phyloP scores from a whole-genome alignment of 2,888 invertebrate species.

The Scaptomyza parva region DNA sequence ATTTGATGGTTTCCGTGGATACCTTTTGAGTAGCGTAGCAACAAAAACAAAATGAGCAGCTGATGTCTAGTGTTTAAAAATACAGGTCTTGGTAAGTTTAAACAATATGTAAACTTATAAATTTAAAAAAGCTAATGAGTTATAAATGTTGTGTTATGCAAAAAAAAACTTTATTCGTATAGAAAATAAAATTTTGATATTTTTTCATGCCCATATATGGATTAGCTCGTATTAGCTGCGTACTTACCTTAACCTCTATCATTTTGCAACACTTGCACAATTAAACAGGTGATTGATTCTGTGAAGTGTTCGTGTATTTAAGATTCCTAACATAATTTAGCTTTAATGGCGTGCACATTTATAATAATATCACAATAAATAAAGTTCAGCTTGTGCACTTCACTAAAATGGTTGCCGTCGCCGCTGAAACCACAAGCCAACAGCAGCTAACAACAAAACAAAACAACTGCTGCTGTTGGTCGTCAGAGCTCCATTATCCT shows the following conservation, averaged over 20 bases:
- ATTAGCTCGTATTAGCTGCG: slow-evolving; percentile 26
- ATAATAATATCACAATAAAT: slow-evolving; percentile 77
- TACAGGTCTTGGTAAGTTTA: background rate
- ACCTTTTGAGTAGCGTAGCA: slow-evolving; percentile 55
- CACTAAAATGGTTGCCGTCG: slow-evolving; percentile 31
- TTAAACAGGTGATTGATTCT: slow-evolving; percentile 4
- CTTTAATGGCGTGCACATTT: slow-evolving; percentile 40
- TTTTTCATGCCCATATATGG: background rate
- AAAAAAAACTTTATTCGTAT: background rate
- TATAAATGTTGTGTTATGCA: background rate
- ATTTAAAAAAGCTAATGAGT: too few relatives aligned
- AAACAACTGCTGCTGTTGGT: slow-evolving; percentile 1
- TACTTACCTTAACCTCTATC: slow-evolving; percentile 12
- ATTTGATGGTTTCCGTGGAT: slow-evolving; percentile 51
- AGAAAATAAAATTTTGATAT: background rate
- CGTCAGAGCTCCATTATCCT: slow-evolving; percentile 24
- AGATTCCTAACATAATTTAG: slow-evolving; percentile 48
- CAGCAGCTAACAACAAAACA: slow-evolving; percentile 22
- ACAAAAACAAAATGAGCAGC: slow-evolving; percentile 62
- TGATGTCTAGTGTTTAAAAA: slow-evolving; percentile 42
- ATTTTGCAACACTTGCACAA: slow-evolving; percentile 37
- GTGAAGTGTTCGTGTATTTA: slow-evolving; percentile 10
- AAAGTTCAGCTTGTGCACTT: slow-evolving; percentile 33
- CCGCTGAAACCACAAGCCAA: slow-evolving; percentile 22
- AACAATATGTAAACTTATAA: too few relatives aligned